Conservation (phyloP, 2,888 invertebrate genomes). For the Polia nebulosa region DNA sequence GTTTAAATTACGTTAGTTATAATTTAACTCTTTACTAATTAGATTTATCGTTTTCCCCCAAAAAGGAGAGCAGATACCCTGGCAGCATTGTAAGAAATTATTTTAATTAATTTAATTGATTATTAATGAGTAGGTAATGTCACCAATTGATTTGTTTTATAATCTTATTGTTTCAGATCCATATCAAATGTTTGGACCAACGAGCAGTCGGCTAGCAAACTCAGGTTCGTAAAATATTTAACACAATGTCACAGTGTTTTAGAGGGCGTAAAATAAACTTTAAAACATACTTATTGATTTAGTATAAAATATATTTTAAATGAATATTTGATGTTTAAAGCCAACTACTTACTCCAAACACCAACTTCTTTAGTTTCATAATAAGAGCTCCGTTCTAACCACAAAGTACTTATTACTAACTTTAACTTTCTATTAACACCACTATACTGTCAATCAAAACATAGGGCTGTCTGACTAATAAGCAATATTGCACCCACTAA, state of each 20-base stretch:
- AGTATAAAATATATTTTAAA: too few species aligned
- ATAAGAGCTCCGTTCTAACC: too few species aligned
- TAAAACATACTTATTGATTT: too few species aligned
- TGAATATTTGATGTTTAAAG: too few species aligned
- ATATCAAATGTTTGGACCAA: slow-evolving; percentile 99
- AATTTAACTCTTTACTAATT: slow-evolving; percentile 39
- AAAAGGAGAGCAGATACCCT: slow-evolving; percentile 54
- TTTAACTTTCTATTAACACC: too few species aligned
- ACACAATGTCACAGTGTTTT: too few species aligned
- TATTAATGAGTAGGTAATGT: slow-evolving; percentile 12
- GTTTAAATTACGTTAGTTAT: slow-evolving; percentile 4
- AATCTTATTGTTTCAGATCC: slow-evolving; percentile 95
- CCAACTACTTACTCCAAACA: too few species aligned
- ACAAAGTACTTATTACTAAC: too few species aligned
- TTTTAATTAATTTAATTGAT: slow-evolving; percentile 40
- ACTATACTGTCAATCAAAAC: not conserved
- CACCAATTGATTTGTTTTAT: slow-evolving; percentile 40
- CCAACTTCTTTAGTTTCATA: too few species aligned
- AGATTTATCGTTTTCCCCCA: slow-evolving; percentile 47
- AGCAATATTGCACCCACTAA: slow-evolving; percentile 20
- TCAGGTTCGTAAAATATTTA: slow-evolving; percentile 91
- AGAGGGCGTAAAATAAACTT: too few species aligned
- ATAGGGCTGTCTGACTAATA: slow-evolving; percentile 31
- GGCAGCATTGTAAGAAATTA: slow-evolving; percentile 57
- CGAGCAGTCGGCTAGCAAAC: slow-evolving; percentile 98